phyloP scores from a whole-genome alignment of 1,140 invertebrate species.

The Zaprionus ghesquierei region DNA sequence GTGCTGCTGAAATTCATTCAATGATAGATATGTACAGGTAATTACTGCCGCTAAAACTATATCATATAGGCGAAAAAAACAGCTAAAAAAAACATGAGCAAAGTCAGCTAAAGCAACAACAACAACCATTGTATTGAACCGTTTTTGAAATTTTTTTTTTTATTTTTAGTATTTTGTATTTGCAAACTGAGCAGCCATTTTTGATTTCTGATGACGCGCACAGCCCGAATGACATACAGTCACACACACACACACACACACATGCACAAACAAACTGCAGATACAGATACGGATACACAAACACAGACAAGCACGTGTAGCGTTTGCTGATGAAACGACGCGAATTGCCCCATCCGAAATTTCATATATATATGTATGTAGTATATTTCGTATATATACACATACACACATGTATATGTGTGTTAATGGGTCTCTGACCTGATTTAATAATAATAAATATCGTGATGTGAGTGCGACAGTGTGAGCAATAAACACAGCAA shows the following conservation, averaged over 20 bases:
- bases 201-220: constrained; percentile 71
- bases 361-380: constrained; percentile 7
- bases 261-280: background rate
- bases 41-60: constrained; percentile 13
- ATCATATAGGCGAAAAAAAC: background rate
- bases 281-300: constrained; percentile 11
- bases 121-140: background rate
- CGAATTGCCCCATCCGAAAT: constrained; percentile 12
- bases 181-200: constrained; percentile 57
- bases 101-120: background rate
- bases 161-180: constrained; percentile 38
- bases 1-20: constrained; percentile 13
- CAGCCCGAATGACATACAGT: constrained; percentile 27
- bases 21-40: constrained; percentile 23
- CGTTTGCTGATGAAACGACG: constrained; percentile 22
- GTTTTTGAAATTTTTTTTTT: constrained; percentile 29
- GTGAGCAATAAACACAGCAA: constrained; percentile 14
- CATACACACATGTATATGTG: constrained; percentile 39
- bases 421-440: constrained; percentile 82
- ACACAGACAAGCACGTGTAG: constrained; percentile 17
- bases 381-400: background rate
- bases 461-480: constrained; percentile 24
- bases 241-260: background rate
- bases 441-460: constrained; percentile 82
- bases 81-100: constrained; percentile 6